Percentiles rank a stretch among this genome's conserved stretches.
Evolutionary conservation across 2,888 invertebrate species (phyloP).

Genomic region (Netelia inedita): DNA sequence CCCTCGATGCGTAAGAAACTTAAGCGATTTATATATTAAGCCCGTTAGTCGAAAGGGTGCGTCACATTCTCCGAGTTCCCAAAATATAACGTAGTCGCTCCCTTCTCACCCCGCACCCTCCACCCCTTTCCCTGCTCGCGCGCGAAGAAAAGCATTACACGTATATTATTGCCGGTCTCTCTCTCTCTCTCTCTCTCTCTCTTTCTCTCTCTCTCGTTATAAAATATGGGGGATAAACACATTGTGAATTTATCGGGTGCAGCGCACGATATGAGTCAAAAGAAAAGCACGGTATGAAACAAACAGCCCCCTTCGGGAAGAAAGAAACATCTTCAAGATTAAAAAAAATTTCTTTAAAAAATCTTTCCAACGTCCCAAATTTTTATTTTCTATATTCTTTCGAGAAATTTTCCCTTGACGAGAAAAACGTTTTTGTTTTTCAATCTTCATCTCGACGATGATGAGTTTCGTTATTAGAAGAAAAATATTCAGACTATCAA

Average conservation of each 20-base stretch:
- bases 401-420: not conserved
- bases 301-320: not conserved
- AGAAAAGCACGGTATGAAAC: constrained; percentile 17
- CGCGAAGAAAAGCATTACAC: constrained; percentile 29
- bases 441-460: not conserved
- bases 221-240: constrained; percentile 26
- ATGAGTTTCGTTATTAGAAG: not conserved
- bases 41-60: constrained; percentile 40
- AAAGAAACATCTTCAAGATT: not conserved
- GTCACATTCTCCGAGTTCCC: constrained; percentile 58
- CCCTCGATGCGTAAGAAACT: constrained; percentile 25
- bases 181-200: constrained; percentile 32
- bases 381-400: not conserved
- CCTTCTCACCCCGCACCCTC: not conserved
- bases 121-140: constrained; percentile 24
- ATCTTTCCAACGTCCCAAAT: not conserved
- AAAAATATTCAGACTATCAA: not conserved
- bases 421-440: not conserved
- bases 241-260: constrained; percentile 27
- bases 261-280: constrained; percentile 28
- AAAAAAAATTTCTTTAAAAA: not conserved
- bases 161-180: constrained; percentile 33
- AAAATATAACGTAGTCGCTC: constrained; percentile 54
- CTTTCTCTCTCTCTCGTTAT: constrained; percentile 3
- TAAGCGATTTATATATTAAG: constrained; percentile 39